phyloP scores from a whole-genome alignment of 1,140 invertebrate genomes.

The Camponotus floridanus region DNA sequence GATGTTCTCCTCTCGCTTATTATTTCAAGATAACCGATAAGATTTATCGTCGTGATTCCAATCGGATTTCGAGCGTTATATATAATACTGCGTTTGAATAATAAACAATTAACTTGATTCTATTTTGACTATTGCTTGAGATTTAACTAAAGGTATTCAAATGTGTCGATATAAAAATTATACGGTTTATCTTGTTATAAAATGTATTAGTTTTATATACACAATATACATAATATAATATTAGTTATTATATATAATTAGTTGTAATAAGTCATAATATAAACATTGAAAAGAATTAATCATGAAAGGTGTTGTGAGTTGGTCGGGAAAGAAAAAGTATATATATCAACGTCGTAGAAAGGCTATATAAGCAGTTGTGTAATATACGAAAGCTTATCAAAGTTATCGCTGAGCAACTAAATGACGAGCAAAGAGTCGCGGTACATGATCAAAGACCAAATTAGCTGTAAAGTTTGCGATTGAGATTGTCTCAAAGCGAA shows the following conservation, averaged over 20 bases:
- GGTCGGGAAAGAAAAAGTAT: neutral
- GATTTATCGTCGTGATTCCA: neutral
- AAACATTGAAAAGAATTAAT: neutral
- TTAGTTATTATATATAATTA: no score
- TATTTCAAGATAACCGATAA: no score
- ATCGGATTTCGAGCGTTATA: neutral
- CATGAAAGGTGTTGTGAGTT: constrained; percentile 3
- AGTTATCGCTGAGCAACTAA: constrained; percentile 58
- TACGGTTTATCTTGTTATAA: neutral
- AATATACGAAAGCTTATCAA: constrained; percentile 62
- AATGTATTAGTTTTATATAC: no score
- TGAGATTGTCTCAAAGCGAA: neutral
- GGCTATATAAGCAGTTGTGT: constrained; percentile 16
- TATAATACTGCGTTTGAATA: neutral
- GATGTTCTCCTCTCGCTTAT: no score
- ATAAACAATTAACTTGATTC: neutral
- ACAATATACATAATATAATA: neutral
- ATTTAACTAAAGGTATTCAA: neutral
- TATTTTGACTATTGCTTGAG: neutral
- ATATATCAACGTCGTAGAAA: constrained; percentile 19
- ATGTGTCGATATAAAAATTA: neutral
- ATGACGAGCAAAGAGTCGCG: constrained; percentile 47
- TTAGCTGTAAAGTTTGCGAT: constrained; percentile 15
- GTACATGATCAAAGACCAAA: constrained; percentile 40
- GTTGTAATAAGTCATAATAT: neutral